A percentile compares a stretch with the other conserved stretches of the same genome.
Evolutionary conservation across 2,797 vertebrate species (phyloP).

Genomic region (Hyperoplus immaculatus): DNA sequence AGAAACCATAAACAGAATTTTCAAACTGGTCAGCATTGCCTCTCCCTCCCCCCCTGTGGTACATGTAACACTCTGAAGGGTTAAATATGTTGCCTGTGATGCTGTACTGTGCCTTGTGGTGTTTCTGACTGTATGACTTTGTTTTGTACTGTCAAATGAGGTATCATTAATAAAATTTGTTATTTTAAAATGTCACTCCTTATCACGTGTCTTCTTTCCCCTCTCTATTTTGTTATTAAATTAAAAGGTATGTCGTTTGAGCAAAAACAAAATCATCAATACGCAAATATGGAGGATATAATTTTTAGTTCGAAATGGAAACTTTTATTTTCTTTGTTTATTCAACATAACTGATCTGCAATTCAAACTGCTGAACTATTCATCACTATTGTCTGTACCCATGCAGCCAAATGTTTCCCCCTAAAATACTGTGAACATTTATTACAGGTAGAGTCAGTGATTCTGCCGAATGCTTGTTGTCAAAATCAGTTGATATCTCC

Average conservation of each 20-base stretch:
- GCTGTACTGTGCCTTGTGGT: constrained; percentile 77
- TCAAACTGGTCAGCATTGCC: constrained; percentile 39
- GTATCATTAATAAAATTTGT: constrained; percentile 57
- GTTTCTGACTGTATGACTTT: constrained; percentile 75
- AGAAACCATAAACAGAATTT: constrained; percentile 27
- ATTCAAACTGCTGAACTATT: neutral
- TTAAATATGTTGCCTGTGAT: constrained; percentile 69
- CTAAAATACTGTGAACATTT: neutral
- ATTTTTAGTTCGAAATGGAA: neutral
- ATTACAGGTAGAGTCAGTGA: no score
- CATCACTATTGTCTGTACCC: no score
- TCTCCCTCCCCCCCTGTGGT: constrained; percentile 55
- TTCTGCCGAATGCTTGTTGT: no score
- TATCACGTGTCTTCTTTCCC: neutral
- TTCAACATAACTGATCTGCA: no score
- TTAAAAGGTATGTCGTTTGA: neutral
- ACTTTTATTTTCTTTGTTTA: no score
- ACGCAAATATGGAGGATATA: neutral
- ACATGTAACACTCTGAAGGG: constrained; percentile 63
- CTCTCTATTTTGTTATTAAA: neutral
- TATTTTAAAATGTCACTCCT: constrained; percentile 31
- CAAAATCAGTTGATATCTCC: no score
- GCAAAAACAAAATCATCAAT: no score
- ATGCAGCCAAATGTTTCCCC: neutral
- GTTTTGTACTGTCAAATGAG: constrained; percentile 80